Base-by-base conservation (phyloP, 2,113 vertebrate genomes). In the Hipposideros armiger region DNA sequence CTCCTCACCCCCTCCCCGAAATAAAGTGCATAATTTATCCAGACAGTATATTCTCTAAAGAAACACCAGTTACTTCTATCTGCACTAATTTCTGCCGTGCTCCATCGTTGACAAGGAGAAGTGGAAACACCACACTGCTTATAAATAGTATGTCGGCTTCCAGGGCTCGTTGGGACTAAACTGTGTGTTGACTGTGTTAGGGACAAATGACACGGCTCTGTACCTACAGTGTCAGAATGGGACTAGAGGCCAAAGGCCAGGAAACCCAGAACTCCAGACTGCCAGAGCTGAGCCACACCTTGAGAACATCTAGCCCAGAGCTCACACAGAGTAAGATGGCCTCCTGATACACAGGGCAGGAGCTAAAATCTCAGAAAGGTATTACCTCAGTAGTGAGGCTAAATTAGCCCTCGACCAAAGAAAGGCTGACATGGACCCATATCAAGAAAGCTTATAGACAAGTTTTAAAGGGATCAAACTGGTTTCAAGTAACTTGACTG, bases 141-240 rank as follows among this genome's bases (percentile, higher is more conserved):
- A 60, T 94, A 94, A 95, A 73, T 95, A 74, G 97, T 95, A 94
- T 69, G 32, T 40, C 85, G 93, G 96, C 83, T 95, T 96, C 69
- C 54, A 92, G 96, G 97, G 86, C 69, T 96, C 45, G 93, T 83
- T 15, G 32, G 97, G 92, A 42, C 86, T 96, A 97, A 96, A 95
- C 95, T 96, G 92, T 24, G 73, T 96, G 94, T 80, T 96, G 92
- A 97, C 83, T 92, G 92, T 90, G 50, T 42, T 30, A 86, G 1
- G 42, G 52, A 81, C 88, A 96, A 52, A 83, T 0, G 8, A 47
- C 76, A 17, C 52, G 69, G 73, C 85, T 90, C 82, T 74, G 4
- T 80, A 87, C 90, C 92, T 89, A 62, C 4, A 72, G 45, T 32
- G 56, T 69, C 86, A 85, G 66, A 72, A 30, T 6, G 3, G 36